Evolutionary conservation across 2,888 invertebrate species (phyloP), one percentile per base, ranked within the genome.

Genomic region (Polyommatus icarus): DNA sequence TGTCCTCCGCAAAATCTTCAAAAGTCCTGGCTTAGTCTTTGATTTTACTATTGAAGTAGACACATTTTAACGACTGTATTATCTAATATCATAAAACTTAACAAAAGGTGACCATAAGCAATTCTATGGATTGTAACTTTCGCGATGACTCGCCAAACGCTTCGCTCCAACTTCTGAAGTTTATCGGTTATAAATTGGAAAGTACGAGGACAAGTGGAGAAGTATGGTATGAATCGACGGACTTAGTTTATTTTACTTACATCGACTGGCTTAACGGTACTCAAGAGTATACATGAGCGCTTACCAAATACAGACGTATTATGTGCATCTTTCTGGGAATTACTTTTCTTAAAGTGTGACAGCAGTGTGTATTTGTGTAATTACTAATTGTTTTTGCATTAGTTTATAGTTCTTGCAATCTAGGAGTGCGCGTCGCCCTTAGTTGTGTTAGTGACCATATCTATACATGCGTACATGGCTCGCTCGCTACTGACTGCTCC

Each of bases 101-200:
- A 61, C 6, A 67, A 67, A 29, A 67, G 15, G 67, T 15, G 29
- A 67, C 67, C 15, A 5, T 12, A 61, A 29, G 29, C 61, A 61
- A 24, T 32, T 73, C 40, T 36, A 40, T 46, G 46, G 15, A 24
- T 73, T 20, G 24, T 46, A 46, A 73, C 73, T 73, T 46, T 73
- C 46, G 73, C 73, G 24, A 73, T 73, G 73, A 73, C 73, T 73
- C 40, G 46, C 4, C 24, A 46, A 73, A 36, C 61, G 61, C 24
- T 10, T 20, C 59, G 24, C 61, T 67, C 15, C 24, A 67, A 67
- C 24, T 67, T 67, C 61, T 12, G 29, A 67, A 67, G 67, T 67
- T 67, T 67, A 67, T 67, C 20, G 67, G 29, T 29, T 32, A 32
- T 67, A 67, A 67, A 67, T 67, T 67, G 67, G 67, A 67, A 67